Evolutionary conservation across 2,797 vertebrate genomes (phyloP), one percentile per base, ranked within the genome.

Genomic region (Cuniculus paca): DNA sequence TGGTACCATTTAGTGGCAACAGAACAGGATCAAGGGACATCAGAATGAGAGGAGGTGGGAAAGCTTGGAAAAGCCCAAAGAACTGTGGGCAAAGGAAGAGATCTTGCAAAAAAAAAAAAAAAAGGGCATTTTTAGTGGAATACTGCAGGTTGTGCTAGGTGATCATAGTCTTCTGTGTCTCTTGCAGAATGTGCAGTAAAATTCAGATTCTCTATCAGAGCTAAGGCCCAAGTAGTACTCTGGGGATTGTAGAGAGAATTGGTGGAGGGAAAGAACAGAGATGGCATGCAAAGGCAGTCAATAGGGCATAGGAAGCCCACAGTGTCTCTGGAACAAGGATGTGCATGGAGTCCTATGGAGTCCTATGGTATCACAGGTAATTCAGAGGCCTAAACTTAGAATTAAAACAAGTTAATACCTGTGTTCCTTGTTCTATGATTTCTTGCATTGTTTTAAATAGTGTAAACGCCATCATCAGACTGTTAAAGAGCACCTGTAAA

Each of bases 391-490:
- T 36, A 39, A 28, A 48, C 26, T 54, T 56, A 9, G 1, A 26
- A 45, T 80, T 63, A 70, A 74, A 54, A 34, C 4, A 6, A 22
- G 22, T 52, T 19, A 54, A 48, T 14, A 14, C 39, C 36, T 4
- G 12, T 45, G 52, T 12, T 45, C 39, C 54, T 65, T n/a, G 5
- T 77, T 74, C 50, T 61, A 0, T 83, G 78, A 42, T 79, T 83
- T 95, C 45, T 86, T 78, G 6, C n/a, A 85, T 96, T 80, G 19
- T 83, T 92, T 88, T 50, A 12, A 78, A 82, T 54, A 61, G 24
- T 83, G 16, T 52, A 54, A 58, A 70, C 72, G 50, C 86, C 74
- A 26, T 26, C 24, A 20, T 88, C 50, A 45, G 65, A 65, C 83
- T 80, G 65, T 56, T n/a, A 2, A 4, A 31, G 60, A 34, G 34